Base-by-base conservation (phyloP, 2,797 vertebrate species). In the Glyptemys insculpta region DNA sequence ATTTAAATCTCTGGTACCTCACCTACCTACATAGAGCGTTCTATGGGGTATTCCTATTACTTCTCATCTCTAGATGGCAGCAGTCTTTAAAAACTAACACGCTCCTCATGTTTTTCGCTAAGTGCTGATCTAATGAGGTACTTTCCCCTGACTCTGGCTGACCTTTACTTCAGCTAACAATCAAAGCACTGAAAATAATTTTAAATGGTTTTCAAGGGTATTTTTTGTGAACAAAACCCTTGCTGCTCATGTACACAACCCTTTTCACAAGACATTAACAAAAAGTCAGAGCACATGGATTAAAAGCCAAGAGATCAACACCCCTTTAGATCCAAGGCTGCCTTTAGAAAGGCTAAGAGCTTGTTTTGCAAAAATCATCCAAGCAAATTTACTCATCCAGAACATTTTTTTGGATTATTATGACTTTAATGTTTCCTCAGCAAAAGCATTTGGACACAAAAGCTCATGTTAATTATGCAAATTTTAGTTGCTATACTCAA, bases 51-150 rank as follows among this genome's bases (percentile, higher is more conserved):
- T 85, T 97, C 86, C 94, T 92, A 1, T 89, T 81, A 83, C 53
- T 95, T 83, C 74, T 94, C 91, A 93, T 97, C 97, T 91, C 47
- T 97, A 97, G 97, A 92, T 97, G 97, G 97, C 97, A 98, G 97
- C 96, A 97, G 72, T 79, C 91, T 93, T 90, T 96, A 95, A 83
- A 97, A 90, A 94, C 82, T 16, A 65, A 54, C 85, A 81, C 86
- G 85, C 34, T 29, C 15, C 23, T 72, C 49, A 25, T 37, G 31
- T 53, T 83, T 31, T n/a, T 50, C 49, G 11, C 41, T 0, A n/a
- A 80, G 80, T 84, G 78, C 84, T 65, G 23, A 29, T 29, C 41
- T 78, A 78, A 78, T 47, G 74, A 78, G 44, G 27, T 47, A 49
- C 47, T 78, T 78, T 49, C 49, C 11, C 80, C 80, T 59, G 27